These are phyloP conservation scores for Bombyx mandarina DNA, from an alignment of 1,140 invertebrate genomes.

Conservation along the genomic window DNA sequence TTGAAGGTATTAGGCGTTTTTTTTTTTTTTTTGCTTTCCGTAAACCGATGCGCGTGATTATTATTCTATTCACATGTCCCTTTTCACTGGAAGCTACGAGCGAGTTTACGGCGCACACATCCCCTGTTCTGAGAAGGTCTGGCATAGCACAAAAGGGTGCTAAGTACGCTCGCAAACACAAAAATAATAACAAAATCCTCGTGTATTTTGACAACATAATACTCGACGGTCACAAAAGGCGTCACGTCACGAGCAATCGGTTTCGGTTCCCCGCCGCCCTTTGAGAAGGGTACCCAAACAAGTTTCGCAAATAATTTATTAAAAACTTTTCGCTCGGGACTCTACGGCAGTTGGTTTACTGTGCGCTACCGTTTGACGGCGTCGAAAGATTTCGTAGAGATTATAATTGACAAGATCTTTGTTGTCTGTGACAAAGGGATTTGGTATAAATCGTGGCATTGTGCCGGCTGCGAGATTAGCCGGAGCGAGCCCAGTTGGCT, in stretches of 20 bases:
- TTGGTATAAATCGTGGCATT: constrained; percentile 44
- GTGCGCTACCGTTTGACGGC: constrained; percentile 57
- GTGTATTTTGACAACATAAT: constrained; percentile 70
- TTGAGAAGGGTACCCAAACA: constrained; percentile 56
- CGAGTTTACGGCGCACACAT: constrained; percentile 42
- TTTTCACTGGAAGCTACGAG: constrained; percentile 38
- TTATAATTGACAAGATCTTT: constrained; percentile 70
- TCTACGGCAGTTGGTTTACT: constrained; percentile 5
- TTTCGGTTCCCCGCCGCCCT: constrained; percentile 53
- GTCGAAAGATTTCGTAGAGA: constrained; percentile 48
- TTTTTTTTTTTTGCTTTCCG: too few relatives aligned
- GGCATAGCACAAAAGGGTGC: constrained; percentile 49
- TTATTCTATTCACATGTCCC: constrained; percentile 53
- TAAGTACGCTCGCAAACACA: constrained; percentile 67
- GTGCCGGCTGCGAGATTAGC: constrained; percentile 40
- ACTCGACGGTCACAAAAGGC: constrained; percentile 60
- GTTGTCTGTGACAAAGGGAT: constrained; percentile 56
- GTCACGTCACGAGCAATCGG: constrained; percentile 64
- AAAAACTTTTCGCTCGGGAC: constrained; percentile 45
- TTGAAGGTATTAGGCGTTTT: background rate
- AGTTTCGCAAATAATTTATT: constrained; percentile 68
- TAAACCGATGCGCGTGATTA: constrained; percentile 26
- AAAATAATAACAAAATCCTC: constrained; percentile 69
- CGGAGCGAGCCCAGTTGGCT: constrained; percentile 22
- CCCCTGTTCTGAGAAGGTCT: constrained; percentile 48